Percentiles rank a stretch among this genome's conserved stretches.
Evolutionary conservation across 2,888 invertebrate species (phyloP).

Genomic region (Amorpha juglandis): DNA sequence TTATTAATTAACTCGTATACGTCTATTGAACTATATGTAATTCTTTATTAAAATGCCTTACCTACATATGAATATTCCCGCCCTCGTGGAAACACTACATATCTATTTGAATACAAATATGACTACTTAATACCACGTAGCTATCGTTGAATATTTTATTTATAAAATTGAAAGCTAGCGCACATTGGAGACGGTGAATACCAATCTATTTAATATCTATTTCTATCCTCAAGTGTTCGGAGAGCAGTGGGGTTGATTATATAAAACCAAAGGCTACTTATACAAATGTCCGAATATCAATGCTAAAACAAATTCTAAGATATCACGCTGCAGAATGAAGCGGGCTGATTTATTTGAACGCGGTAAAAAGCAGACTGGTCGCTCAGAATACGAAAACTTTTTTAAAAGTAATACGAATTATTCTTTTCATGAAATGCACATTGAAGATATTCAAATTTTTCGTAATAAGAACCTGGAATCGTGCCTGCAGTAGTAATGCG

Average conservation of each 20-base stretch:
- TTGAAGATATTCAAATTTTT: not conserved
- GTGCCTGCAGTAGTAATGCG: not conserved
- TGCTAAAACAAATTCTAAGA: not conserved
- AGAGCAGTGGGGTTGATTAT: not conserved
- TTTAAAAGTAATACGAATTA: not conserved
- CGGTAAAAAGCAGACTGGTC: not conserved
- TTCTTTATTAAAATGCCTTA: no score
- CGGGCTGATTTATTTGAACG: not conserved
- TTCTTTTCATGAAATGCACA: not conserved
- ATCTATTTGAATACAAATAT: not conserved
- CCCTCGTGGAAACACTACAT: not conserved
- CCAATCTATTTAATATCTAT: not conserved
- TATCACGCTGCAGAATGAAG: not conserved
- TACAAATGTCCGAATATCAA: not conserved
- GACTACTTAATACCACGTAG: not conserved
- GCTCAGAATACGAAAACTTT: not conserved
- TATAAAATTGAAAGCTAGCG: constrained; percentile 2
- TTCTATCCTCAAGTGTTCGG: not conserved
- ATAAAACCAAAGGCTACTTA: not conserved
- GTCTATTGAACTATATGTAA: not conserved
- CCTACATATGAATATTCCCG: not conserved
- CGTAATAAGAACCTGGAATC: not conserved
- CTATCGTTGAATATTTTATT: constrained; percentile 6
- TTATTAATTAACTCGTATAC: not conserved
- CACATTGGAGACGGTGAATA: not conserved